A percentile compares a stretch with the other conserved stretches of the same genome.
These are phyloP conservation scores for Salvelinus namaycush DNA, from an alignment of 2,113 vertebrate species.

Conservation along the genomic window DNA sequence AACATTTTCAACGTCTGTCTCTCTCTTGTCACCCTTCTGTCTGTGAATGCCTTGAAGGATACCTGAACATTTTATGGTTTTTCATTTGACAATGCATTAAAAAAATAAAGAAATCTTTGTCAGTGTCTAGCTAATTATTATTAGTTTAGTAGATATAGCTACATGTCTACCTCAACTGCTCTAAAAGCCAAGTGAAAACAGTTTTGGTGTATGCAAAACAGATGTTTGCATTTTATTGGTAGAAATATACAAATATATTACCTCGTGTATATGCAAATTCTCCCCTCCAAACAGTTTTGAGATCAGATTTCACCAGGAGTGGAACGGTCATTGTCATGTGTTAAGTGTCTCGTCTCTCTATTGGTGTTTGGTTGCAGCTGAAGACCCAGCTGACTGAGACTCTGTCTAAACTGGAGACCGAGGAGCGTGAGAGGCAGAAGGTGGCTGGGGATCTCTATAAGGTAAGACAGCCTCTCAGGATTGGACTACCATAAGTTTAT, in stretches of 20 bases:
- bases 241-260: background rate
- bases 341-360: constrained; percentile 1
- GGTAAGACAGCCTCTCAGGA: background rate
- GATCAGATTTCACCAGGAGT: background rate
- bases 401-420: constrained; percentile 82
- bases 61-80: background rate
- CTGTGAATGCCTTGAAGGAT: background rate
- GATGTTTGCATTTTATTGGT: background rate
- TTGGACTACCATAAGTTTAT: background rate
- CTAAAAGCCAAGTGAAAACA: background rate
- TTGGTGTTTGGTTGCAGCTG: constrained; percentile 76
- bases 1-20: background rate
- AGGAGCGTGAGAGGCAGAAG: constrained; percentile 86
- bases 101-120: too few species aligned
- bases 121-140: too few species aligned
- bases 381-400: constrained; percentile 90
- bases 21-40: background rate
- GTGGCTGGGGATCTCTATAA: constrained; percentile 89
- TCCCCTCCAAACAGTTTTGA: background rate
- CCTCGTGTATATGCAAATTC: background rate
- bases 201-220: background rate
- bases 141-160: too few species aligned
- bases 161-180: too few species aligned
- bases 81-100: background rate
- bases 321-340: background rate